Percentiles rank a stretch among this genome's conserved stretches.
These are phyloP conservation scores for Autographa pulchrina DNA, from an alignment of 2,888 invertebrate genomes.

Conservation along the genomic window DNA sequence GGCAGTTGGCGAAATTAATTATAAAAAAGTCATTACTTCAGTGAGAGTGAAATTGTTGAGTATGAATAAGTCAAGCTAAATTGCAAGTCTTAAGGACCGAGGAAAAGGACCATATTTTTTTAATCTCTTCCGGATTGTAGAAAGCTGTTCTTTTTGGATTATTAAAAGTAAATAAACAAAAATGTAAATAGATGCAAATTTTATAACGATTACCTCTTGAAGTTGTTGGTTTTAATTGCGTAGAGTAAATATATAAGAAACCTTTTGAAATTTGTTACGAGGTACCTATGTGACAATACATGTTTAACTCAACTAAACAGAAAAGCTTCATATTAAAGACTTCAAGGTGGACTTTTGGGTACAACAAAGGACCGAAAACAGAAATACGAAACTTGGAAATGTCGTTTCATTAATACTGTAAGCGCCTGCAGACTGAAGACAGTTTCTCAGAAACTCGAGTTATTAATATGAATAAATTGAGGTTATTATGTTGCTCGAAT, in stretches of 20 bases:
- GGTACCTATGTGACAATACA: background rate
- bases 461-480: slow-evolving; percentile 56
- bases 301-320: background rate
- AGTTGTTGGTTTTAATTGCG: too few species aligned
- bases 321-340: background rate
- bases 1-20: slow-evolving; percentile 48
- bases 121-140: background rate
- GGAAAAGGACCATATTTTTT: background rate
- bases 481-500: slow-evolving; percentile 34
- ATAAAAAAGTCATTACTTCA: slow-evolving; percentile 57
- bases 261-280: background rate
- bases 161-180: too few species aligned
- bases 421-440: slow-evolving; percentile 3
- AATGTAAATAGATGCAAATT: too few species aligned
- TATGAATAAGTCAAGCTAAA: slow-evolving; percentile 28
- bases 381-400: background rate
- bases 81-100: background rate
- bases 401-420: slow-evolving; percentile 14
- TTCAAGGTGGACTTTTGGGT: background rate
- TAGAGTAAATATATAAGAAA: background rate
- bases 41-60: slow-evolving; percentile 34
- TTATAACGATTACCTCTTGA: too few species aligned
- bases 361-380: background rate
- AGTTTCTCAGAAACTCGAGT: slow-evolving; percentile 37
- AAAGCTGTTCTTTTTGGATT: background rate